Base-by-base conservation (phyloP, 2,113 vertebrate species). In the Mirza zaza region DNA sequence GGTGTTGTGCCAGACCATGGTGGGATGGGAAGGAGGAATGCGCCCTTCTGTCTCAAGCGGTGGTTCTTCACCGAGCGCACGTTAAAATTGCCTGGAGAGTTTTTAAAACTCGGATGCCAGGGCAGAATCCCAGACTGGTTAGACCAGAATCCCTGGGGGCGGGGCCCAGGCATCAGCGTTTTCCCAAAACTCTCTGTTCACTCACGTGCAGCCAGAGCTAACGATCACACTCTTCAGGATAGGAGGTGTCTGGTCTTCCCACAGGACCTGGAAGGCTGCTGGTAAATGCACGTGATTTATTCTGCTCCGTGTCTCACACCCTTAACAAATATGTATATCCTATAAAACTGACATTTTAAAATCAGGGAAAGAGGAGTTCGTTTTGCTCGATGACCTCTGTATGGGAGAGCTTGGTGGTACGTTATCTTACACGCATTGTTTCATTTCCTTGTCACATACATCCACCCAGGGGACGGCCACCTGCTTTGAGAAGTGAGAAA, bases 171-270 rank as follows among this genome's bases (percentile, higher is more conserved):
- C 1, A 23, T 57, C 55, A 27, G 20, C 13, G 25, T 55, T 50
- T 68, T 52, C 83, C 52, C 48, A 36, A 39, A 76, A 70, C 20
- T 81, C 77, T 48, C 10, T 23, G 8, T 45, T 59, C 32, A n/a
- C 23, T 59, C 23, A 0, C 21, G 15, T 6, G 14, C 6, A 27
- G 2, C 2, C 61, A 12, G 9, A 42, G 36, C 23, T 70, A 45
- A 63, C 20, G 50, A 25, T 21, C 3, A 65, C 17, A 13, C 6
- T 2, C 48, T 13, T 13, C 34, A 61, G 34, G 50, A 67, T 70
- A 39, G 17, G 2, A 2, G 65, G 27, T 36, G 14, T 27, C 13
- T 32, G 67, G n/a, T 76, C 80, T 76, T 80, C 29, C 45, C 45
- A 32, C 6, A 79, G 63, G 55, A 3, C 32, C 68, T 18, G 48